Conservation (phyloP, 1,140 invertebrate genomes). For the Pachyrhynchus sulphureomaculatus region DNA sequence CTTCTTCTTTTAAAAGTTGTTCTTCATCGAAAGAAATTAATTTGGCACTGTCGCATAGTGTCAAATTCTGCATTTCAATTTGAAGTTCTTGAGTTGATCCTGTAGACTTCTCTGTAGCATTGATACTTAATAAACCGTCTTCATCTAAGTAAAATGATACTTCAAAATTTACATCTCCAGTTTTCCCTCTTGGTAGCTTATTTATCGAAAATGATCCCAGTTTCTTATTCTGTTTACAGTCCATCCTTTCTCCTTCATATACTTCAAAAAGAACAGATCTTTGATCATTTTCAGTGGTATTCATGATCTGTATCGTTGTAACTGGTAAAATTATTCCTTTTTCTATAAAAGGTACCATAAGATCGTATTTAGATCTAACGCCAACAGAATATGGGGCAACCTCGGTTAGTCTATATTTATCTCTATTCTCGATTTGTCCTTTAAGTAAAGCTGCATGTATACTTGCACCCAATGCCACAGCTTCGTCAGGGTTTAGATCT, state of each 20-base stretch:
- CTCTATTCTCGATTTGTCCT: neutral
- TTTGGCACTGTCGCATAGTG: neutral
- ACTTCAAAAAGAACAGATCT: neutral
- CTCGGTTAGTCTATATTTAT: conserved; percentile 3
- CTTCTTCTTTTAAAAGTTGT: neutral
- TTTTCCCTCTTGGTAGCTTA: neutral
- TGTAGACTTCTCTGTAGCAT: neutral
- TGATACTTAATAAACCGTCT: conserved; percentile 1
- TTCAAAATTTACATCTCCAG: neutral
- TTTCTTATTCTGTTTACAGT: conserved; percentile 4
- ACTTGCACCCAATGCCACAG: conserved; percentile 32
- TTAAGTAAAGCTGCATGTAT: conserved; percentile 28
- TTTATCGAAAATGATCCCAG: neutral
- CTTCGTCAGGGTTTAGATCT: conserved; percentile 24
- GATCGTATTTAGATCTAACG: neutral
- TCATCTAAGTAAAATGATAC: neutral
- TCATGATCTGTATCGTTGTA: neutral
- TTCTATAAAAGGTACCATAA: conserved; percentile 13
- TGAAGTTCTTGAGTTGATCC: neutral
- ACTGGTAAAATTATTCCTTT: conserved; percentile 8
- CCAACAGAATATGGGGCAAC: conserved; percentile 15
- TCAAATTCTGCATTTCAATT: neutral
- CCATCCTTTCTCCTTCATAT: conserved; percentile 5
- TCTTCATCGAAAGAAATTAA: neutral
- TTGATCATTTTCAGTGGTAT: conserved; percentile 8